Conservation (phyloP, 2,113 vertebrate genomes). For the Sapajus apella region DNA sequence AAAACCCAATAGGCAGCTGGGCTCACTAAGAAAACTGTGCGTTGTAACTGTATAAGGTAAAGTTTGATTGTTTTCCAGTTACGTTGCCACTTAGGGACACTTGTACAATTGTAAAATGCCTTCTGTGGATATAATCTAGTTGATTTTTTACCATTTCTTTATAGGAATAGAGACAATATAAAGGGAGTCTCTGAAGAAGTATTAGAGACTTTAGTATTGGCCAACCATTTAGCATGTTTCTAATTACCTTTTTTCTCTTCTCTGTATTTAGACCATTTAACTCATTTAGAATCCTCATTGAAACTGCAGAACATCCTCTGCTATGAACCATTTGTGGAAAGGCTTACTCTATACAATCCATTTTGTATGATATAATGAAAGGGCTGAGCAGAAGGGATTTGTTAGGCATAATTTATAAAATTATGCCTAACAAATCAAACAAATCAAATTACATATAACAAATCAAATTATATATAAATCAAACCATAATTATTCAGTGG, state of each 20-base stretch:
- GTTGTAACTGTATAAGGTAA: neutral
- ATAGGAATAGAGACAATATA: neutral
- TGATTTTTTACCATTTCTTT: constrained; percentile 34
- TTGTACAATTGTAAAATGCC: neutral
- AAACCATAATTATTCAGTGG: neutral
- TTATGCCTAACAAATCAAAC: too few relatives aligned
- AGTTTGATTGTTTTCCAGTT: neutral
- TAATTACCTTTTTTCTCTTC: constrained; percentile 8
- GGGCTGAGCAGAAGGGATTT: constrained; percentile 2
- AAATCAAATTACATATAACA: too few relatives aligned
- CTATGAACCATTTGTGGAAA: constrained; percentile 5
- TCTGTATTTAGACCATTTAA: constrained; percentile 8
- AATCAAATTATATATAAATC: too few relatives aligned
- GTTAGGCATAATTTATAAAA: neutral
- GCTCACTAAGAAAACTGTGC: neutral
- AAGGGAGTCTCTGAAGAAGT: neutral
- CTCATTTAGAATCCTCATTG: neutral
- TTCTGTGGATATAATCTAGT: neutral
- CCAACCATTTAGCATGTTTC: neutral
- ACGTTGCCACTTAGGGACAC: neutral
- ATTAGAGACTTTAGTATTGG: neutral
- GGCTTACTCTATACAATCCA: neutral
- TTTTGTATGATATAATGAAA: neutral
- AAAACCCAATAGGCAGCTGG: neutral
- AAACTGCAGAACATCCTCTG: neutral